phyloP scores from a whole-genome alignment of 2,113 vertebrate species.

The Lepus americanus region DNA sequence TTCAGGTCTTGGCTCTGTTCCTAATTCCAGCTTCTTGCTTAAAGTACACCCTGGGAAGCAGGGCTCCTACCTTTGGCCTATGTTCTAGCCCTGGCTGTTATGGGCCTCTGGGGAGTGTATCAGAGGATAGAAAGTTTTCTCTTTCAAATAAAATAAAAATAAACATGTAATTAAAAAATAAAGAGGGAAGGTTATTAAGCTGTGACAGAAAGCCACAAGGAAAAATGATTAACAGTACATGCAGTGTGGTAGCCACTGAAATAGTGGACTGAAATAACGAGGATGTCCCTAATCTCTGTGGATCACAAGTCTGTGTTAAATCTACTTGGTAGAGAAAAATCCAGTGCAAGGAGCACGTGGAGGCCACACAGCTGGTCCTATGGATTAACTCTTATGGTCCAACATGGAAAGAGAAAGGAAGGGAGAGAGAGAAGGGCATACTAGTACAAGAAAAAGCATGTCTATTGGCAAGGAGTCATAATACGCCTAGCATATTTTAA shows the following conservation, averaged over 20 bases:
- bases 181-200: neutral
- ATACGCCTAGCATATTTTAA: neutral
- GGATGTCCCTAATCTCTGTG: neutral
- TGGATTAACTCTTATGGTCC: neutral
- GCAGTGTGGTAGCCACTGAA: neutral
- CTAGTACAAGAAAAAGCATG: neutral
- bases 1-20: too few species aligned
- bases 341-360: neutral
- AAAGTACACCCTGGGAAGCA: too few species aligned
- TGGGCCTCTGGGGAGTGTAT: too few species aligned
- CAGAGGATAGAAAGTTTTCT: too few species aligned
- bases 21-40: too few species aligned
- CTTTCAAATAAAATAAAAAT: too few species aligned
- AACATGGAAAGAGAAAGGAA: neutral
- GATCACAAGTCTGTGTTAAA: neutral
- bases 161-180: neutral
- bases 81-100: too few species aligned
- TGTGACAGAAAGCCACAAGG: neutral
- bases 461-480: neutral
- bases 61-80: too few species aligned
- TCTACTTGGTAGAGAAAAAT: constrained; percentile 35
- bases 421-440: neutral
- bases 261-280: neutral
- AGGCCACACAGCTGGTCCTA: neutral
- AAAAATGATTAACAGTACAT: neutral